These are phyloP conservation scores for Phymorhynchus buccinoides DNA, from an alignment of 1,140 invertebrate genomes.

Conservation along the genomic window DNA sequence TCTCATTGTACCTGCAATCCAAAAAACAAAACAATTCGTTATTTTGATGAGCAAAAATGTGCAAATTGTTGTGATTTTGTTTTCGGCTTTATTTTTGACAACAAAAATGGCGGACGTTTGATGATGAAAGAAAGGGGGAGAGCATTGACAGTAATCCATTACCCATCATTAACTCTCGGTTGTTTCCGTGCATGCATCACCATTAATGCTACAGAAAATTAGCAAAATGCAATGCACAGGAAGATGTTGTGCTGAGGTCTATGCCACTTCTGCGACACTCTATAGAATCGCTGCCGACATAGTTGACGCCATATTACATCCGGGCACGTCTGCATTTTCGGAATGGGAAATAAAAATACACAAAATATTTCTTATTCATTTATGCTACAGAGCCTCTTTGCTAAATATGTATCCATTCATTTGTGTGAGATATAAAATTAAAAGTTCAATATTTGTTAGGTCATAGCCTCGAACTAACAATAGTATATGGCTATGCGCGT, in stretches of 20 bases:
- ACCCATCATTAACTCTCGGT: slow-evolving; percentile 98
- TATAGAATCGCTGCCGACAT: slow-evolving; percentile 39
- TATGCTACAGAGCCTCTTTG: too few relatives aligned
- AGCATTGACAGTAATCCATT: slow-evolving; percentile 73
- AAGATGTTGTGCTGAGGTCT: slow-evolving; percentile 36
- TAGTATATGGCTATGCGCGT: too few relatives aligned
- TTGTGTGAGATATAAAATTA: too few relatives aligned
- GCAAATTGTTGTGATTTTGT: slow-evolving; percentile 19
- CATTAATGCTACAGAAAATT: slow-evolving; percentile 43
- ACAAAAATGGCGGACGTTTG: slow-evolving; percentile 71
- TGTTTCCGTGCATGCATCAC: slow-evolving; percentile 72
- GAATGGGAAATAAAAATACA: background rate
- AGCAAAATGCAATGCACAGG: slow-evolving; percentile 35
- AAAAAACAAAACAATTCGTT: slow-evolving; percentile 68
- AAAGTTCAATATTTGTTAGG: too few relatives aligned
- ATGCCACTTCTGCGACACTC: slow-evolving; percentile 16
- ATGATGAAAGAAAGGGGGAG: slow-evolving; percentile 52
- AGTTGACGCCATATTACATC: slow-evolving; percentile 47
- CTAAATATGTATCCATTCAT: too few relatives aligned
- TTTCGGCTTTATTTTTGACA: slow-evolving; percentile 67
- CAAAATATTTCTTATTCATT: too few relatives aligned
- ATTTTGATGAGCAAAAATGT: background rate
- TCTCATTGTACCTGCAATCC: slow-evolving; percentile 91
- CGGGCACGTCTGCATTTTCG: slow-evolving; percentile 13
- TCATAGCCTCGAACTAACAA: too few relatives aligned